Conservation (phyloP, 2,113 vertebrate genomes). For the Glaucomys volans region DNA sequence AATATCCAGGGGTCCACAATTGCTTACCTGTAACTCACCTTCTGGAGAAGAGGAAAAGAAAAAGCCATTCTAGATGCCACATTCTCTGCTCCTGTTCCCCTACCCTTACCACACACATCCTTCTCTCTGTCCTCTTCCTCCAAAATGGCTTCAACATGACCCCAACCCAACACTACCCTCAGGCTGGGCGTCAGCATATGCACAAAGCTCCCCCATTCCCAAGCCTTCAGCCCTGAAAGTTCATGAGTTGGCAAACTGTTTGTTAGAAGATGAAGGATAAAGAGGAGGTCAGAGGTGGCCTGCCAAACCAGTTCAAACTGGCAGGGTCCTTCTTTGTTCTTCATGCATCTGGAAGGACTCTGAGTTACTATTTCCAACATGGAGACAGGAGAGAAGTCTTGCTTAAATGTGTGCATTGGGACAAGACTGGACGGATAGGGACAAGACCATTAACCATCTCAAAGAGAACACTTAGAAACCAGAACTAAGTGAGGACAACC, state of each 20-base stretch:
- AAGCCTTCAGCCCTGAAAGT: not conserved
- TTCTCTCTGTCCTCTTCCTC: not conserved
- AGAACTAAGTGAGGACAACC: not conserved
- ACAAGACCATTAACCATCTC: not conserved
- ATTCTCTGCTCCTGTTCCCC: not conserved
- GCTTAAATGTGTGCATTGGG: not conserved
- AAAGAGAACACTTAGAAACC: not conserved
- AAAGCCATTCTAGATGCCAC: not conserved
- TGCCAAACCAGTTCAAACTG: not conserved
- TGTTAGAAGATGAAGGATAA: conserved; percentile 23
- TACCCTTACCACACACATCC: not conserved
- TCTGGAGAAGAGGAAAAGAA: conserved; percentile 21
- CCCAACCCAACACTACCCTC: not conserved
- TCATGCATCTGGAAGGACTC: not conserved
- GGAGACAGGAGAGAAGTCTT: not conserved
- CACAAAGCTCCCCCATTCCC: not conserved
- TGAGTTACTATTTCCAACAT: not conserved
- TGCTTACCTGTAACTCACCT: not conserved
- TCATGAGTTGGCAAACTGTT: not conserved
- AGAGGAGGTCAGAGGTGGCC: not conserved
- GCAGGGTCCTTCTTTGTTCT: conserved; percentile 11
- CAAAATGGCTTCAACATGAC: not conserved
- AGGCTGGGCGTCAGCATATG: not conserved
- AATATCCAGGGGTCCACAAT: not conserved
- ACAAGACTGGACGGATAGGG: not conserved